phyloP scores from a whole-genome alignment of 2,797 vertebrate genomes.

The Tenualosa thibaudeaui region DNA sequence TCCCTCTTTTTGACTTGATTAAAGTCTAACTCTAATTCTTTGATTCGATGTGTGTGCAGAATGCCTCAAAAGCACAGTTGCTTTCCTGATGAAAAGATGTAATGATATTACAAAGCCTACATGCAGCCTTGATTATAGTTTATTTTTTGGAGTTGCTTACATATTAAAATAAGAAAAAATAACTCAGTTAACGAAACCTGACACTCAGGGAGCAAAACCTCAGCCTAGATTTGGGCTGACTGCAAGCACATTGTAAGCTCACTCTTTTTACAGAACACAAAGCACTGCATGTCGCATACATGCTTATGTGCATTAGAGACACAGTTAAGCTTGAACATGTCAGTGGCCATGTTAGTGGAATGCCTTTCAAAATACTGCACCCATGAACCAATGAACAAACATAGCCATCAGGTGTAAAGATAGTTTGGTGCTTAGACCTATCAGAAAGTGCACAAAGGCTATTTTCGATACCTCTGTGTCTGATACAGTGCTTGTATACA shows the following conservation, averaged over 20 bases:
- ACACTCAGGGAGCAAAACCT: background rate
- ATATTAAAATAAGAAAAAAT: background rate
- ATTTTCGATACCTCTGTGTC: too few relatives aligned
- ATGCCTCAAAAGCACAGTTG: background rate
- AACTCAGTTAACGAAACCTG: background rate
- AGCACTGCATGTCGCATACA: background rate
- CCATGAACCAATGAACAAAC: background rate
- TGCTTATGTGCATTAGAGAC: background rate
- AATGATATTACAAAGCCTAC: background rate
- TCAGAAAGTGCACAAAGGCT: too few relatives aligned
- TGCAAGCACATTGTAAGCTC: background rate
- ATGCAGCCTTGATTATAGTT: background rate
- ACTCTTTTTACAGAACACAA: background rate
- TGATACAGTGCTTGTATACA: too few relatives aligned
- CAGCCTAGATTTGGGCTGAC: background rate
- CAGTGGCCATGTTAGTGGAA: background rate
- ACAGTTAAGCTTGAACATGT: background rate
- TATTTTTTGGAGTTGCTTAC: background rate
- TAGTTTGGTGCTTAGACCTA: background rate
- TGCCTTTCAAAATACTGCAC: background rate
- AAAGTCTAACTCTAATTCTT: background rate
- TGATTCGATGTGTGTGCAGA: background rate
- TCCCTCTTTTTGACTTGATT: background rate
- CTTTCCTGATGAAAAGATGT: conserved; percentile 5
- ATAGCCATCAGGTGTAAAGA: background rate